phyloP scores from a whole-genome alignment of 1,140 invertebrate species.

The Tetramorium simillimum region DNA sequence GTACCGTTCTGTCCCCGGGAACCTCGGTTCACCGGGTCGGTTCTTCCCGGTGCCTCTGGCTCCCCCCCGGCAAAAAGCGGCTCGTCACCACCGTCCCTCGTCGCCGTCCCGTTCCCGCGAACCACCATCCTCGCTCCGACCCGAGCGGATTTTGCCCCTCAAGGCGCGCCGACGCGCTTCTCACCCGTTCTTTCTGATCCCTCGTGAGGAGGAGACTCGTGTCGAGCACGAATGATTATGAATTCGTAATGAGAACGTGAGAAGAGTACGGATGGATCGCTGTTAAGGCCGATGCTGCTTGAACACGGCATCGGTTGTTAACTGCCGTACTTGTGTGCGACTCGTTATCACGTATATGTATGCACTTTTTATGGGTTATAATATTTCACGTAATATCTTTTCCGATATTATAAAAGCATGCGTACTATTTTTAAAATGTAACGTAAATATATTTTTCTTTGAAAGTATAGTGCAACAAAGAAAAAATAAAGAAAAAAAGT shows the following conservation, averaged over 20 bases:
- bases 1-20: constrained; percentile 73
- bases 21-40: constrained; percentile 73
- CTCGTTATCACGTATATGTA: constrained; percentile 2
- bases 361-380: not conserved
- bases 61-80: constrained; percentile 62
- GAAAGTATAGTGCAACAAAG: too few species aligned
- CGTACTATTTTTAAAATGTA: constrained; percentile 3
- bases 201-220: constrained; percentile 27
- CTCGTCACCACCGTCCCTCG: constrained; percentile 53
- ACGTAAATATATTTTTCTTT: not conserved
- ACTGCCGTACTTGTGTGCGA: not conserved
- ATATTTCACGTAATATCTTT: not conserved
- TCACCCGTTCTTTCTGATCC: constrained; percentile 16
- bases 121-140: constrained; percentile 27
- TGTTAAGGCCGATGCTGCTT: constrained; percentile 2
- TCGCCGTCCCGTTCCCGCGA: constrained; percentile 54
- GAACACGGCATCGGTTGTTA: constrained; percentile 41
- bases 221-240: constrained; percentile 67
- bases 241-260: constrained; percentile 48
- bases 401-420: not conserved
- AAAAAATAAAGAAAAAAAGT: not conserved
- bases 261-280: constrained; percentile 27
- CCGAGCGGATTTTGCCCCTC: constrained; percentile 11
- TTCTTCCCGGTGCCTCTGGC: constrained; percentile 60
- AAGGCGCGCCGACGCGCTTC: constrained; percentile 21